Conservation (phyloP, 2,113 vertebrate genomes). For the Oenanthe oenanthe region DNA sequence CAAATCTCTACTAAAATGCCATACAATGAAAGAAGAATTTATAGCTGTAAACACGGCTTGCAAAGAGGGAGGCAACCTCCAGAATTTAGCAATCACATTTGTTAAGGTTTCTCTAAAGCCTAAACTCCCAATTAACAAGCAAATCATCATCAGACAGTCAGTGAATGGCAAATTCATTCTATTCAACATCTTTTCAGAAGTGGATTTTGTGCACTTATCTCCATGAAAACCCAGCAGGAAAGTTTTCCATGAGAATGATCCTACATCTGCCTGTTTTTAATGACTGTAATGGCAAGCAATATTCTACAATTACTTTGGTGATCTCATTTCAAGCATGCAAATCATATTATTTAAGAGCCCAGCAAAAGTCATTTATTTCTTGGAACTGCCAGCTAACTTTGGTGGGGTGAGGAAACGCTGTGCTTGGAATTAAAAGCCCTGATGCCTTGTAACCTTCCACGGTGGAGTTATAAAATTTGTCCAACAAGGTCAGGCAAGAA, state of each 20-base stretch:
- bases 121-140: slow-evolving; percentile 83
- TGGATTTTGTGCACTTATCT: slow-evolving; percentile 82
- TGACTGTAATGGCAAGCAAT: slow-evolving; percentile 79
- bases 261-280: slow-evolving; percentile 82
- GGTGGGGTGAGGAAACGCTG: slow-evolving; percentile 5
- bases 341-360: slow-evolving; percentile 79
- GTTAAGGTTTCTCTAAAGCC: slow-evolving; percentile 79
- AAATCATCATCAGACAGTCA: slow-evolving; percentile 83
- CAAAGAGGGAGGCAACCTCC: slow-evolving; percentile 68
- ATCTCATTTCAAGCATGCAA: slow-evolving; percentile 81
- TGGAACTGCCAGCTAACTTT: slow-evolving; percentile 71
- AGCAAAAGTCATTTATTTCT: slow-evolving; percentile 76
- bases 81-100: slow-evolving; percentile 81
- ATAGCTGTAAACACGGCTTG: slow-evolving; percentile 67
- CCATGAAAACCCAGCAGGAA: slow-evolving; percentile 83
- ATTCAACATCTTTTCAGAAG: slow-evolving; percentile 82
- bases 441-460: slow-evolving; percentile 25
- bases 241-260: slow-evolving; percentile 81
- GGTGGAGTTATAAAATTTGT: slow-evolving; percentile 31
- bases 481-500: slow-evolving; percentile 60
- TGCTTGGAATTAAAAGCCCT: slow-evolving; percentile 32
- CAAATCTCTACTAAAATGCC: slow-evolving; percentile 11
- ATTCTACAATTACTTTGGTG: slow-evolving; percentile 78
- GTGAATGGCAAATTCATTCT: slow-evolving; percentile 82
- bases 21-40: slow-evolving; percentile 70